Evolutionary conservation across 2,113 vertebrate species (phyloP).

Genomic region (Scolopax mira): DNA sequence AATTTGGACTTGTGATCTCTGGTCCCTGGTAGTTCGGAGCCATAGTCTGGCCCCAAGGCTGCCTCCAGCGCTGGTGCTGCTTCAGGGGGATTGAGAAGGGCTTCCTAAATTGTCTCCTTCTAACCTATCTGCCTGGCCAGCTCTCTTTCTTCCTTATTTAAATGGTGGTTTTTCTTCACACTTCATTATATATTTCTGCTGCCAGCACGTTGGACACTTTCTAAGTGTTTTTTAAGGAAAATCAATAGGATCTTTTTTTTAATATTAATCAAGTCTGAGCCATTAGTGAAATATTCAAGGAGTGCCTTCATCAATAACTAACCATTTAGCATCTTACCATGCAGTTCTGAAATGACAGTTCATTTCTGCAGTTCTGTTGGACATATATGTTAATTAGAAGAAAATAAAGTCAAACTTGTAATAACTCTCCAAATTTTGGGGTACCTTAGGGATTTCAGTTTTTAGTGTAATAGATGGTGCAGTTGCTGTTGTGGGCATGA

Average conservation of each 20-base stretch:
- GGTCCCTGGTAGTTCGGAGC: fast-evolving
- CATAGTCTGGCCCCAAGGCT: neutral
- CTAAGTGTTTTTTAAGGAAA: neutral
- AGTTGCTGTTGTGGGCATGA: neutral
- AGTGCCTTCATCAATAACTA: neutral
- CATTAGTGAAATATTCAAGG: neutral
- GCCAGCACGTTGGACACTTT: neutral
- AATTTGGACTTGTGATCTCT: neutral
- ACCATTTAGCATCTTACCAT: neutral
- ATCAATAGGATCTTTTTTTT: neutral
- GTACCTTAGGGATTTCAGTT: neutral
- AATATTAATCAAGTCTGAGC: neutral
- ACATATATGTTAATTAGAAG: neutral
- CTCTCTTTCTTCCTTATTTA: neutral
- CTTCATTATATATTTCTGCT: neutral
- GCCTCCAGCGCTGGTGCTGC: neutral
- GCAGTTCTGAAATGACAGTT: too few species aligned
- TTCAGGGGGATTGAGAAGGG: neutral
- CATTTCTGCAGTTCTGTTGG: too few species aligned
- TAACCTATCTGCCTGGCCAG: neutral
- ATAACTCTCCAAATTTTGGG: neutral
- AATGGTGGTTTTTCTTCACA: neutral
- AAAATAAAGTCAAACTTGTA: neutral
- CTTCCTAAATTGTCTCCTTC: neutral
- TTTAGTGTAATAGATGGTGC: neutral